phyloP scores from a whole-genome alignment of 2,797 vertebrate genomes.

The Eulemur albifrons region DNA sequence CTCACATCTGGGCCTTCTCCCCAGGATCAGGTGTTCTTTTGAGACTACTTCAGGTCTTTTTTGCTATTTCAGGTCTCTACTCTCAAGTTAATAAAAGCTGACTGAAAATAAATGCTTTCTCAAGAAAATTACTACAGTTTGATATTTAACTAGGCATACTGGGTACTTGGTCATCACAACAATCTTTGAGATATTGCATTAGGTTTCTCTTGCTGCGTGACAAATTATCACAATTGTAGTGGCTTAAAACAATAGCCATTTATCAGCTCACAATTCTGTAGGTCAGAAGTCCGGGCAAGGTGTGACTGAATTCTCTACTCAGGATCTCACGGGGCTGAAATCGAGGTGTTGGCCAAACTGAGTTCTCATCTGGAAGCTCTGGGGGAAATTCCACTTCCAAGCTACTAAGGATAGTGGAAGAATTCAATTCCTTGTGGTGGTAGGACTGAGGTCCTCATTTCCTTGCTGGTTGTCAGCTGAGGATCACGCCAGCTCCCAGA shows the following conservation, averaged over 20 bases:
- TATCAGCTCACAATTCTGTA: background rate
- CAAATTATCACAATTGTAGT: background rate
- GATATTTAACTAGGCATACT: background rate
- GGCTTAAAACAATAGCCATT: background rate
- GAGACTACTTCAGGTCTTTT: background rate
- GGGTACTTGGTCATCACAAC: background rate
- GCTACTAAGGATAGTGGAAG: background rate
- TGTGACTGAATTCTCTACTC: background rate
- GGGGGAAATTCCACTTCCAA: background rate
- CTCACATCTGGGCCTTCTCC: background rate
- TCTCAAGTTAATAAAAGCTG: background rate
- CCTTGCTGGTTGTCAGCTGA: background rate
- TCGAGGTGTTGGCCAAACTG: background rate
- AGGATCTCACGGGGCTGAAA: background rate
- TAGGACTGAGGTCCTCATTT: background rate
- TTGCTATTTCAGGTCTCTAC: background rate
- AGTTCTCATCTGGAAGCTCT: background rate
- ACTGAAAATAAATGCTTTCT: background rate
- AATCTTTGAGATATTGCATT: background rate
- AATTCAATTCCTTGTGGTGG: background rate
- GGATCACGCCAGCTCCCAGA: background rate
- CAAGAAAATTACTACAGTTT: background rate
- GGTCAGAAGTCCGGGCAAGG: background rate
- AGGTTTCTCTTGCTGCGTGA: background rate
- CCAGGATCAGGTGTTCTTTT: background rate